phyloP scores from a whole-genome alignment of 2,113 vertebrate genomes.

The Scatophagus argus region DNA sequence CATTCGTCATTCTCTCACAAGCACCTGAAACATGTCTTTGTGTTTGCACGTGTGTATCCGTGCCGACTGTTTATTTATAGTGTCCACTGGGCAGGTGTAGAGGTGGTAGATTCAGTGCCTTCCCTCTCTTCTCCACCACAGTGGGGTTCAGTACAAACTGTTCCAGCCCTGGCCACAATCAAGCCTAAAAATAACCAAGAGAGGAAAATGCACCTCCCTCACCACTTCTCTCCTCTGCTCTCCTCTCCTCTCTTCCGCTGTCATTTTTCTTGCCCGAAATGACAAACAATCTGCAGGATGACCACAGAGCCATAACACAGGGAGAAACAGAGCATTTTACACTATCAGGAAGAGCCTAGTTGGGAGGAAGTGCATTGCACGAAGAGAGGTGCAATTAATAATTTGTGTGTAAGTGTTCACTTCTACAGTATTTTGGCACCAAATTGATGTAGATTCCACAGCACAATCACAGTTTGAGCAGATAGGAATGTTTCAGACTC shows the following conservation, averaged over 20 bases:
- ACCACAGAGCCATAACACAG: constrained; percentile 7
- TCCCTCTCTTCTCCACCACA: constrained; percentile 46
- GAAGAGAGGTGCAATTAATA: neutral
- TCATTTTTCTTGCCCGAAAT: constrained; percentile 50
- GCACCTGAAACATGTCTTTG: constrained; percentile 34
- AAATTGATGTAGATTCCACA: neutral
- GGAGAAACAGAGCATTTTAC: constrained; percentile 25
- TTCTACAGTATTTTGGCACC: constrained; percentile 3
- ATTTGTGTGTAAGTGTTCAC: constrained; percentile 6
- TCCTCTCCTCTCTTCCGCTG: neutral
- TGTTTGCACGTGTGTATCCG: constrained; percentile 30
- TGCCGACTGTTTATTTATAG: constrained; percentile 59
- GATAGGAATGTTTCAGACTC: constrained; percentile 4
- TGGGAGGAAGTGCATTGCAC: neutral
- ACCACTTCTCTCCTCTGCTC: constrained; percentile 11
- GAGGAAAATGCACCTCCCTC: constrained; percentile 59
- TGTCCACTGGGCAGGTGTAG: constrained; percentile 56
- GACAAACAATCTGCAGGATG: constrained; percentile 46
- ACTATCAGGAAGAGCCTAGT: neutral
- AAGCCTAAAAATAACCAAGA: constrained; percentile 76
- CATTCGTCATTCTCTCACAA: constrained; percentile 18
- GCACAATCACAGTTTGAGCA: neutral
- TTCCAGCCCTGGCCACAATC: constrained; percentile 70
- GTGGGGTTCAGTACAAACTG: constrained; percentile 61
- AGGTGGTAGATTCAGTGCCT: constrained; percentile 56